Percentiles rank a stretch among this genome's conserved stretches.
These are phyloP conservation scores for Corythoichthys haematopterus DNA, from an alignment of 2,113 vertebrate species.

Conservation along the genomic window DNA sequence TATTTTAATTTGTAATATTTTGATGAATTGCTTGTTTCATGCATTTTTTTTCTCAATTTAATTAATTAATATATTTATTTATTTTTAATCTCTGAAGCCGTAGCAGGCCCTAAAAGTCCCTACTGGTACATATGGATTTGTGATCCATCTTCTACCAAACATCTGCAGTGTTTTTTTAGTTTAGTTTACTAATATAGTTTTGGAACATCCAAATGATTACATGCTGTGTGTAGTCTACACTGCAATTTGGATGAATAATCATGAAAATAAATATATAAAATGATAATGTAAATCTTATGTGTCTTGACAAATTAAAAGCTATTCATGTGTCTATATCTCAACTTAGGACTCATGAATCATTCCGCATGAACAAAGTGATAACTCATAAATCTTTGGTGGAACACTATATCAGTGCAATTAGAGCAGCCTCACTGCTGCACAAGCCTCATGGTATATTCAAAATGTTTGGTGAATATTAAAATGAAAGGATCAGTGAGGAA, in stretches of 20 bases:
- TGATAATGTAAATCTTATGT: constrained; percentile 44
- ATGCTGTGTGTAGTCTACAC: constrained; percentile 13
- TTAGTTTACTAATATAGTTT: no score
- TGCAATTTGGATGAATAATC: constrained; percentile 51
- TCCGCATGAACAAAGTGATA: constrained; percentile 61
- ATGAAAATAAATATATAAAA: no score
- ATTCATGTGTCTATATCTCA: constrained; percentile 60
- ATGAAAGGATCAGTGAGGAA: constrained; percentile 37
- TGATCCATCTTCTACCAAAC: no score
- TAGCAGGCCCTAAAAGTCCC: no score
- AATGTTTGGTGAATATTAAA: constrained; percentile 64
- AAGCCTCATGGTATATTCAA: constrained; percentile 69
- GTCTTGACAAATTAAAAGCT: constrained; percentile 58
- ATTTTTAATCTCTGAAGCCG: no score
- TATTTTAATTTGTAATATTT: no score
- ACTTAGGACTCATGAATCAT: constrained; percentile 63
- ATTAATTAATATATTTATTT: no score
- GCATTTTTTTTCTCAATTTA: no score
- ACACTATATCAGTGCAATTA: constrained; percentile 67
- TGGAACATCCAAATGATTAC: not conserved
- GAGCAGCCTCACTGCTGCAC: constrained; percentile 39
- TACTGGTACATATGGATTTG: no score
- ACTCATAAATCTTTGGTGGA: constrained; percentile 61
- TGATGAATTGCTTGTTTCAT: no score
- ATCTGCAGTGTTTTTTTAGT: no score